Evolutionary conservation across 2,888 invertebrate genomes (phyloP).

Genomic region (Netelia melanura): DNA sequence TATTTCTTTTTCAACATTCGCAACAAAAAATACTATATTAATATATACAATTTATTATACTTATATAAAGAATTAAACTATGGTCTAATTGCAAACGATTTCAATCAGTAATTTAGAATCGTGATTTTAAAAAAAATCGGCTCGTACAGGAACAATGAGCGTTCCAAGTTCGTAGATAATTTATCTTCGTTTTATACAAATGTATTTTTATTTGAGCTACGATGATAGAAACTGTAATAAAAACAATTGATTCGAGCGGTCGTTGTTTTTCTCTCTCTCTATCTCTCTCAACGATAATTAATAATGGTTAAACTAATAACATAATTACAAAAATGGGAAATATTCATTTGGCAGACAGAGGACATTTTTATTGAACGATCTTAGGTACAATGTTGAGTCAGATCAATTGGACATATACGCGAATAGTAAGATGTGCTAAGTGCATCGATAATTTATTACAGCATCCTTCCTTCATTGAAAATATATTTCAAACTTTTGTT

Average conservation of each 20-base stretch:
- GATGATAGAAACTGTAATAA: constrained; percentile 27
- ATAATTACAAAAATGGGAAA: background rate
- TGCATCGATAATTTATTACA: constrained; percentile 77
- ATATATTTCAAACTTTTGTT: constrained; percentile 76
- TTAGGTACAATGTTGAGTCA: constrained; percentile 78
- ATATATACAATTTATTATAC: constrained; percentile 49
- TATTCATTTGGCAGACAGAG: constrained; percentile 76
- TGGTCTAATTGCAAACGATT: constrained; percentile 17
- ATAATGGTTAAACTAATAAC: background rate
- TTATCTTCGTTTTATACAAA: constrained; percentile 52
- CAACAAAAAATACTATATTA: constrained; percentile 43
- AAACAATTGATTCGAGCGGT: constrained; percentile 29
- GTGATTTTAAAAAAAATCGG: background rate
- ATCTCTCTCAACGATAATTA: background rate
- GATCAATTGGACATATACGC: constrained; percentile 75
- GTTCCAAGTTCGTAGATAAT: constrained; percentile 36
- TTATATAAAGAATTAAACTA: constrained; percentile 22
- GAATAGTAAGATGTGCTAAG: constrained; percentile 71
- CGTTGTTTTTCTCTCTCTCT: background rate
- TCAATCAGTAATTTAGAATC: constrained; percentile 12
- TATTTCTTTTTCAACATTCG: constrained; percentile 50
- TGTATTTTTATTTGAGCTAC: constrained; percentile 51
- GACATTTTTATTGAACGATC: constrained; percentile 80
- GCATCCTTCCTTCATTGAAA: constrained; percentile 80
- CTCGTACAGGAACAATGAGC: background rate